These are phyloP conservation scores for Macaria liturata DNA, from an alignment of 2,888 invertebrate genomes.

Conservation along the genomic window DNA sequence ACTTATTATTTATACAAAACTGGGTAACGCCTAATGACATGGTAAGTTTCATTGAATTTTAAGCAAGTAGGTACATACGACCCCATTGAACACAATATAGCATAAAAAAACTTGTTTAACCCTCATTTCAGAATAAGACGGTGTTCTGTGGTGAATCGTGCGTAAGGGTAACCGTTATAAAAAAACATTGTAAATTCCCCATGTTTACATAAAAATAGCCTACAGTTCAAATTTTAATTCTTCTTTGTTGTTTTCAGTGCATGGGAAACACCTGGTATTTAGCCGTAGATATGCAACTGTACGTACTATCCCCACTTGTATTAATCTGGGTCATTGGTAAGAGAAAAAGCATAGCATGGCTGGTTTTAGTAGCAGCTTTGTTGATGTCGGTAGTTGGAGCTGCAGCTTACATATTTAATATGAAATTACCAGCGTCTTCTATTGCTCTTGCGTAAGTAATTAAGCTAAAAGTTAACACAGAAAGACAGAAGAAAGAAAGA, in stretches of 20 bases:
- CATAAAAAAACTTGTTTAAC: too few species aligned
- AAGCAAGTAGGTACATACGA: too few species aligned
- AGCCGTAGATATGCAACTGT: constrained; percentile 64
- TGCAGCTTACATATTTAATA: constrained; percentile 49
- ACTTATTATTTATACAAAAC: constrained; percentile 61
- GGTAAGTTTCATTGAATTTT: constrained; percentile 44
- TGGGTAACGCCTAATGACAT: constrained; percentile 44
- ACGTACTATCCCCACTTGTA: constrained; percentile 62
- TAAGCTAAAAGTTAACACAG: too few species aligned
- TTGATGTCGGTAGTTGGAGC: constrained; percentile 42
- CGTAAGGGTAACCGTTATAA: too few species aligned
- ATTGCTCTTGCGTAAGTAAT: constrained; percentile 48
- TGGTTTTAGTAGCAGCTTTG: constrained; percentile 42
- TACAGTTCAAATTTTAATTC: too few species aligned
- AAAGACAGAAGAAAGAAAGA: too few species aligned
- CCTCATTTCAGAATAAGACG: too few species aligned
- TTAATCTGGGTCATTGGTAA: constrained; percentile 56
- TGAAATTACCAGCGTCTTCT: constrained; percentile 42
- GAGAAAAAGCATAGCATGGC: constrained; percentile 47
- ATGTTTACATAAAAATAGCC: too few species aligned
- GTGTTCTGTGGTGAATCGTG: too few species aligned
- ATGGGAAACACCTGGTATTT: constrained; percentile 62
- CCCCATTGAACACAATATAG: too few species aligned
- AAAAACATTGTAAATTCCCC: too few species aligned
- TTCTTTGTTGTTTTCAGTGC: constrained; percentile 63